Percentiles rank a stretch among this genome's conserved stretches.
phyloP scores from a whole-genome alignment of 2,113 vertebrate genomes.

The Xenopus tropicalis region UCB_Xtro_10.0 CM004450.2:87584501-87585000 shows the following conservation, averaged over 20 bases:
- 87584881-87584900: conserved; percentile 82
- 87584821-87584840: conserved; percentile 90
- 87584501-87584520: too few relatives aligned
- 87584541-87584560: too few relatives aligned
- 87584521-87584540: too few relatives aligned
- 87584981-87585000: too few relatives aligned
- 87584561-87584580: too few relatives aligned
- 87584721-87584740: conserved; percentile 88
- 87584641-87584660: too few relatives aligned
- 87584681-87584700: conserved; percentile 82
- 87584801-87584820: conserved; percentile 92
- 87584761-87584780: conserved; percentile 98
- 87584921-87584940: conserved; percentile 26
- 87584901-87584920: conserved; percentile 77
- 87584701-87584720: conserved; percentile 86
- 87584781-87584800: conserved; percentile 93
- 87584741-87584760: conserved; percentile 94
- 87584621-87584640: too few relatives aligned
- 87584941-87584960: too few relatives aligned
- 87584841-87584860: conserved; percentile 82
- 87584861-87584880: conserved; percentile 68
- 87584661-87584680: not conserved
- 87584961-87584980: too few relatives aligned
- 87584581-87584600: too few relatives aligned
- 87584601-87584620: too few relatives aligned